These are phyloP conservation scores for Acanthosepion esculentum DNA, from an alignment of 2,888 invertebrate genomes.

Conservation along the genomic window DNA sequence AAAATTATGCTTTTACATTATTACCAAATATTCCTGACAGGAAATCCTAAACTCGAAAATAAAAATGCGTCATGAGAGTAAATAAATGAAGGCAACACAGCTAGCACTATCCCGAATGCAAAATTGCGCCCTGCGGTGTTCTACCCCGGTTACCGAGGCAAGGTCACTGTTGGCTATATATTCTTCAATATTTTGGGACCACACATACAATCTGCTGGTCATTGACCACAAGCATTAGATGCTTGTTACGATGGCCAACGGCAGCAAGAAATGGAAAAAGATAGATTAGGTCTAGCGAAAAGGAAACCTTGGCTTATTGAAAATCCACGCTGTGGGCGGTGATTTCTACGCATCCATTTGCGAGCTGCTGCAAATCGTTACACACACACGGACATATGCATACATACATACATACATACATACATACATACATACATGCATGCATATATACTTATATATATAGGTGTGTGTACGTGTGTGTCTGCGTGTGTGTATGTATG, in stretches of 20 bases:
- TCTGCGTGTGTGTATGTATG: too few species aligned
- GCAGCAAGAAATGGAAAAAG: background rate
- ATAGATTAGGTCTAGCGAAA: background rate
- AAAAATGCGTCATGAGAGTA: background rate
- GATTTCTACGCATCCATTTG: background rate
- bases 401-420: background rate
- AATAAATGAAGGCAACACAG: background rate
- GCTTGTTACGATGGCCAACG: background rate
- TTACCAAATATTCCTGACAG: background rate
- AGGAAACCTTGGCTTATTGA: background rate
- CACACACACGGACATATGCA: background rate
- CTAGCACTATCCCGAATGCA: background rate
- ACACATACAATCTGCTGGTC: too few species aligned
- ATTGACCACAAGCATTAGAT: background rate
- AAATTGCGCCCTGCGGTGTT: background rate
- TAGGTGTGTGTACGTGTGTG: background rate
- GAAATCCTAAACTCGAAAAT: background rate
- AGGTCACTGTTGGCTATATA: background rate
- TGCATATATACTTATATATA: background rate
- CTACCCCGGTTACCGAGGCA: background rate
- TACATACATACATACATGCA: background rate
- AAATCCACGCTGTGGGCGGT: background rate
- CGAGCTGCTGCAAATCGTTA: background rate
- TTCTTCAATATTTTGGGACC: too few species aligned
- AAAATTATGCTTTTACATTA: background rate